A percentile compares a stretch with the other conserved stretches of the same genome.
Conservation (phyloP, 2,113 vertebrate genomes). For the Apistogramma diplotaenia region DNA sequence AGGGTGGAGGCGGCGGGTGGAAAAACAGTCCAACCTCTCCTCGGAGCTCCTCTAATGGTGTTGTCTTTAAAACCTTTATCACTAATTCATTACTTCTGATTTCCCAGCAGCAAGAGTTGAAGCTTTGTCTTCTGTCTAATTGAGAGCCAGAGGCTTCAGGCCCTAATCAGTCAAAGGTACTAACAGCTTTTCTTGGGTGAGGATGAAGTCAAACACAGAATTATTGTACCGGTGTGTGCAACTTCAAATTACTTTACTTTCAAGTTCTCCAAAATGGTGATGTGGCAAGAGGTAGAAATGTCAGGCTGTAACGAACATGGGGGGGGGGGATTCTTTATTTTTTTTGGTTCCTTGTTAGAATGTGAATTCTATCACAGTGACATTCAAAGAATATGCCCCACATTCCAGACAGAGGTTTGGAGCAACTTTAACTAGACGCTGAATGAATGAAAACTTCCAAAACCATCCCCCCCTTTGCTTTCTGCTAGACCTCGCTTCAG, state of each 20-base stretch:
- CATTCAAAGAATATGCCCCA: constrained; percentile 11
- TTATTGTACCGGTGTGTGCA: constrained; percentile 23
- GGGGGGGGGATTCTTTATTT: background rate
- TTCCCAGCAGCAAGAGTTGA: constrained; percentile 39
- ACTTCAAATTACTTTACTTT: constrained; percentile 51
- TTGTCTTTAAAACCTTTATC: constrained; percentile 62
- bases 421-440: background rate
- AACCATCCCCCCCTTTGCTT: background rate
- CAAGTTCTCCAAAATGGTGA: constrained; percentile 15
- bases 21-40: constrained; percentile 16
- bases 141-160: constrained; percentile 40
- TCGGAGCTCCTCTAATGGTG: constrained; percentile 47
- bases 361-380: background rate
- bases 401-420: background rate
- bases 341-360: constrained; percentile 7
- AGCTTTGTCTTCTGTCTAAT: constrained; percentile 56
- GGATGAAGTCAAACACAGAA: constrained; percentile 37
- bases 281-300: constrained; percentile 36
- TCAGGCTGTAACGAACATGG: constrained; percentile 21
- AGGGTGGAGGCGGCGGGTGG: no score
- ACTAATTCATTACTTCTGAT: constrained; percentile 66
- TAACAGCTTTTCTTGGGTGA: constrained; percentile 30
- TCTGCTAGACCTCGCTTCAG: background rate
- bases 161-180: constrained; percentile 48
- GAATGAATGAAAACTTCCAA: constrained; percentile 8